Evolutionary conservation across 2,113 vertebrate species (phyloP).

Genomic region (Microtus richardsoni): DNA sequence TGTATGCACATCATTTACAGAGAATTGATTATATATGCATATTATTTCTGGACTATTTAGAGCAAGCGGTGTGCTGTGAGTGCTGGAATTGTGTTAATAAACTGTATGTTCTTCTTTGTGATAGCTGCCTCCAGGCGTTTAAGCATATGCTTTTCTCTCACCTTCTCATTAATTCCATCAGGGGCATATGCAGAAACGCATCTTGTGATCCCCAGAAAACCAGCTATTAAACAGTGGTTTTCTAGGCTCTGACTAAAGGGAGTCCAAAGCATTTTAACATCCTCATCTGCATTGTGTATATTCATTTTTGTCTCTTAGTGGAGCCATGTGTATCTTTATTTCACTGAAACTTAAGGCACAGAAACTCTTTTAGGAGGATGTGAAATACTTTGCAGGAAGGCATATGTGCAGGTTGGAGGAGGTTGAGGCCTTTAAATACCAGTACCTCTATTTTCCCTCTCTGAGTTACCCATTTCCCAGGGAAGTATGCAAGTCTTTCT

Average conservation of each 20-base stretch:
- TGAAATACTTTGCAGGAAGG: not conserved
- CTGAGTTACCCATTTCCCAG: not conserved
- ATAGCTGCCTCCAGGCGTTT: not conserved
- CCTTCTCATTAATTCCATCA: conserved; percentile 49
- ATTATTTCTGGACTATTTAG: conserved; percentile 32
- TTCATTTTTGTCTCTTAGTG: not conserved
- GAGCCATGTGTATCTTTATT: not conserved
- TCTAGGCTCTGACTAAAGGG: not conserved
- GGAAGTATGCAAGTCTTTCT: not conserved
- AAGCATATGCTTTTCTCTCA: conserved; percentile 50
- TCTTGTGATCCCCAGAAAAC: conserved; percentile 18
- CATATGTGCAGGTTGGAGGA: not conserved
- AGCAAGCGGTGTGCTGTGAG: fast-evolving
- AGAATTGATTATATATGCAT: not conserved
- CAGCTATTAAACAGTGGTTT: not conserved
- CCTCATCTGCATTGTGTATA: conserved; percentile 38
- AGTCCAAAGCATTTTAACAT: conserved; percentile 38
- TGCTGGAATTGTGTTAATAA: conserved; percentile 9
- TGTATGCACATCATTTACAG: conserved; percentile 55
- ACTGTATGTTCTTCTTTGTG: not conserved
- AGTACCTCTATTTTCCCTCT: not conserved
- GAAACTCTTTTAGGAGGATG: not conserved
- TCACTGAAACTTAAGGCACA: not conserved
- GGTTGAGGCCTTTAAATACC: not conserved
- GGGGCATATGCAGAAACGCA: conserved; percentile 20